These are phyloP conservation scores for Sympetrum striolatum DNA, from an alignment of 2,888 invertebrate species.

Conservation along the genomic window DNA sequence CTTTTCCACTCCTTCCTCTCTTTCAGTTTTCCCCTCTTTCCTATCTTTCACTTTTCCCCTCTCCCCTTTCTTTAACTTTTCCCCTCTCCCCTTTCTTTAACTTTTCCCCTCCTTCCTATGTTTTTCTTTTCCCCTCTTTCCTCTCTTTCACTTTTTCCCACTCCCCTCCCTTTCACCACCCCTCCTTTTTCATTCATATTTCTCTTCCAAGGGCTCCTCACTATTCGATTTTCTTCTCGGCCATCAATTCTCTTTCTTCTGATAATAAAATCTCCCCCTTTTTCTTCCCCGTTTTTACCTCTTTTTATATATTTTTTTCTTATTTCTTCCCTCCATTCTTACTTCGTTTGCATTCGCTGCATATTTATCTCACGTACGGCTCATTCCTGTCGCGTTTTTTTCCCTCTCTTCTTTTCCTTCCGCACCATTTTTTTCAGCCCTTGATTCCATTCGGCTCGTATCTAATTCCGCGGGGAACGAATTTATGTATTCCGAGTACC, in stretches of 20 bases:
- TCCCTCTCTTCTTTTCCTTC: not conserved
- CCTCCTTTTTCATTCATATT: not conserved
- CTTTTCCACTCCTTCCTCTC: not conserved
- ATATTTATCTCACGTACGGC: conserved; percentile 37
- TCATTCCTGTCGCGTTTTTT: not conserved
- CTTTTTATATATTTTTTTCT: not conserved
- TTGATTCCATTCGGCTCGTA: not conserved
- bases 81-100: not conserved
- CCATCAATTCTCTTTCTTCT: not conserved
- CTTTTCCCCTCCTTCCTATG: not conserved
- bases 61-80: not conserved
- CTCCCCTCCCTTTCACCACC: not conserved
- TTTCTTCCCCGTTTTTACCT: not conserved
- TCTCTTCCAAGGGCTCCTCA: not conserved
- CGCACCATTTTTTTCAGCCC: not conserved
- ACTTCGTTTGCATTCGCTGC: conserved; percentile 22
- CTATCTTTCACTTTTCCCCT: not conserved
- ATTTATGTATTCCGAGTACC: not conserved
- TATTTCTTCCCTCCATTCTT: not conserved
- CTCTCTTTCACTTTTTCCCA: not conserved
- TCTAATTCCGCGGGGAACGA: not conserved
- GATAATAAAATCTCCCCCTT: not conserved
- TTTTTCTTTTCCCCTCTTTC: not conserved
- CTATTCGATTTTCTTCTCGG: not conserved
- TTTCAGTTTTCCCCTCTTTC: not conserved